Evolutionary conservation across 92 coral and sea anemone species (phyloP), one percentile per base, ranked within the genome.

Genomic region (Desmophyllum pertusum): DNA sequence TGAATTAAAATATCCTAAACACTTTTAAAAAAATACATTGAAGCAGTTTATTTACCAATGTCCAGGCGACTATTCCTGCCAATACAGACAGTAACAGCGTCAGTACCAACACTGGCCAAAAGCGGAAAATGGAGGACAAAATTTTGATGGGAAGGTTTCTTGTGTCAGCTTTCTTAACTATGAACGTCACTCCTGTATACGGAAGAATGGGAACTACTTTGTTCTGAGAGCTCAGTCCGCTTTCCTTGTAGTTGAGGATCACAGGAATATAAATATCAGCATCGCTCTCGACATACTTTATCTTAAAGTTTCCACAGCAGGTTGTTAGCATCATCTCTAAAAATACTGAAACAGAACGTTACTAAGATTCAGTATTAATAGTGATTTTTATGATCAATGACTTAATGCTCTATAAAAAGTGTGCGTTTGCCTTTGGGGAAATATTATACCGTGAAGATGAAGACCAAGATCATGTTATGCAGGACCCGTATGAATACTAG

Each of bases 11-110:
- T 45, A 6, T 1, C 10, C 1, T 10, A 45, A 45, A 45, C 1
- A 59, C 8, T 59, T 1, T 59, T 23, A 10, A 4, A n/a, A 59
- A 5, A n/a, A 5, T 23, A 59, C 15, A 17, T 0, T 5, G 21
- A 11, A 35, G 39, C 27, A 21, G 31, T 14, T 4, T 41, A 43
- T 27, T 40, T 48, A 84, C 88, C 83, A 84, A 38, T 21, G 41
- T 31, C 88, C 88, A 84, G 31, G 80, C 73, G 1, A 84, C 83
- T 25, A 84, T 84, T 21, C 88, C 88, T 11, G 88, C 88, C 62
- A 76, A 7, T 5, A 84, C 35, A 4, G 83, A 84, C 38, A 84
- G 71, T 25, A 76, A 51, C 1, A 84, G 68, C 4, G 80, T 76
- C 30, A 84, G n/a, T 7, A 84, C 73, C 27, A 84, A 71, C 27